These are phyloP conservation scores for Poicephalus gulielmi DNA, from an alignment of 2,113 vertebrate species.

Conservation along the genomic window DNA sequence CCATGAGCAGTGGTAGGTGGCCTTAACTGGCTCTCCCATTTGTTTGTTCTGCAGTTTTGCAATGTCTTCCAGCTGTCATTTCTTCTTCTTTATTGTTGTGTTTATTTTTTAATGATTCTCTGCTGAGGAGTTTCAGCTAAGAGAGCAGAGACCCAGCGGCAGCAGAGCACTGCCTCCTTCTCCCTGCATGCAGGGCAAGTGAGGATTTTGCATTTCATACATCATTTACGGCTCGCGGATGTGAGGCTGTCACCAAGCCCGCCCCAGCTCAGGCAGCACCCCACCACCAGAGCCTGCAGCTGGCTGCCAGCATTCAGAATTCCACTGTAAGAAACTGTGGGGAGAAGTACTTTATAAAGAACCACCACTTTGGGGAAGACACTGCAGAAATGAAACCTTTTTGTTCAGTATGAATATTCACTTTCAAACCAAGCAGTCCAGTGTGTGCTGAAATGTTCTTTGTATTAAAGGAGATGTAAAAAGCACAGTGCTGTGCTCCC, in stretches of 20 bases:
- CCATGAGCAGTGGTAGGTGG: not conserved
- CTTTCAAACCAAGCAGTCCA: not conserved
- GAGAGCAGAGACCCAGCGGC: not conserved
- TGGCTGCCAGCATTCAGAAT: not conserved
- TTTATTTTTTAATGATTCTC: constrained; percentile 56
- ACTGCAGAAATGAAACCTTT: not conserved
- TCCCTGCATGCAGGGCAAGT: accelerated
- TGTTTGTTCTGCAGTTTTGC: constrained; percentile 55
- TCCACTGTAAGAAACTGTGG: not conserved
- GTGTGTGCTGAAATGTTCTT: not conserved
- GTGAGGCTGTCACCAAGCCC: not conserved
- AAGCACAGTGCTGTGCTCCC: not conserved
- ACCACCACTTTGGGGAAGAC: not conserved
- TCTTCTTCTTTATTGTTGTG: constrained; percentile 1
- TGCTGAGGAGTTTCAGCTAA: constrained; percentile 37
- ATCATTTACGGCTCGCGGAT: constrained; percentile 49
- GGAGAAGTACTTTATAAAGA: not conserved
- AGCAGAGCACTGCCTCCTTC: not conserved
- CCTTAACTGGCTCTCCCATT: not conserved
- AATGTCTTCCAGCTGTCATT: constrained; percentile 39
- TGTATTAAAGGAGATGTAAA: not conserved
- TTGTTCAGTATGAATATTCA: not conserved
- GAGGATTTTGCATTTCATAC: constrained; percentile 51
- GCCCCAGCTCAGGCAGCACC: not conserved
- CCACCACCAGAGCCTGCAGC: not conserved